These are phyloP conservation scores for Sebastes oblongus DNA, from an alignment of 2,797 vertebrate species.

Conservation along the genomic window DNA sequence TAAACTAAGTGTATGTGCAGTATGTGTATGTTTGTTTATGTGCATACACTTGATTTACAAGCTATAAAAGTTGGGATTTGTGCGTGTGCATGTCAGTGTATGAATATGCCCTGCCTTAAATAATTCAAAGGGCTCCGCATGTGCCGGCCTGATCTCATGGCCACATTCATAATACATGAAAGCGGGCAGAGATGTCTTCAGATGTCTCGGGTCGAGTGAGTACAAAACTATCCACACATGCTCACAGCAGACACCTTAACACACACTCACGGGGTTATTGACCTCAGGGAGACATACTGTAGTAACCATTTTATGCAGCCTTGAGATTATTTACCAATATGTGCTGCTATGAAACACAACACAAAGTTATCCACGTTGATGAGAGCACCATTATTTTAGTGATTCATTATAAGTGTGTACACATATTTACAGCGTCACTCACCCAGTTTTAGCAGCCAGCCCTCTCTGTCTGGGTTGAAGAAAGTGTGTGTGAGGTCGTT, in stretches of 20 bases:
- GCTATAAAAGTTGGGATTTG: background rate
- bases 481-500: slow-evolving; percentile 97
- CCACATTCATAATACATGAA: slow-evolving; percentile 72
- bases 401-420: background rate
- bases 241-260: background rate
- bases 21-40: background rate
- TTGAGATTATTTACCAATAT: background rate
- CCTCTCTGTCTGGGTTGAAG: slow-evolving; percentile 96
- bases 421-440: slow-evolving; percentile 60
- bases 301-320: background rate
- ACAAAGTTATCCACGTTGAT: background rate
- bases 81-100: slow-evolving; percentile 1
- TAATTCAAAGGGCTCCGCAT: slow-evolving; percentile 60
- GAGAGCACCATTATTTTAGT: background rate
- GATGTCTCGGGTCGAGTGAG: slow-evolving; percentile 18
- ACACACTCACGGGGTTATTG: background rate
- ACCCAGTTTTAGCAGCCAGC: slow-evolving; percentile 97
- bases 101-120: slow-evolving; percentile 43
- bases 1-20: background rate
- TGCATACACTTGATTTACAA: background rate
- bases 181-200: slow-evolving; percentile 41
- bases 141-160: slow-evolving; percentile 61
- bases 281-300: slow-evolving; percentile 4
- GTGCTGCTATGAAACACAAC: slow-evolving; percentile 3
- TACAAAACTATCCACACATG: slow-evolving; percentile 23